phyloP scores from a whole-genome alignment of 2,113 vertebrate genomes.

The Albula glossodonta region DNA sequence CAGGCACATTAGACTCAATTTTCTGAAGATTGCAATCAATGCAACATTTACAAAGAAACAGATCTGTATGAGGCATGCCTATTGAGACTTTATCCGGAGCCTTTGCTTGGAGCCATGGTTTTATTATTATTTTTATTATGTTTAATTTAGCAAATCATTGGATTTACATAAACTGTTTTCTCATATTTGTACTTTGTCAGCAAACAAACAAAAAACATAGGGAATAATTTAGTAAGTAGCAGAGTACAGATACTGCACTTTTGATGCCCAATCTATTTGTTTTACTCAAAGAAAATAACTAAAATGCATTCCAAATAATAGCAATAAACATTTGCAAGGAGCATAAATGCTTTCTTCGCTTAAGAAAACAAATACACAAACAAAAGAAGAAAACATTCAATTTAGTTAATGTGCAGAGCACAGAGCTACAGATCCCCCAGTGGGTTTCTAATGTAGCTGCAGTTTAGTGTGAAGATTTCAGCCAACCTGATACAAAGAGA shows the following conservation, averaged over 20 bases:
- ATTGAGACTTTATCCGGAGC: not conserved
- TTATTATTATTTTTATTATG: not conserved
- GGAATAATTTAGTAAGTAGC: not conserved
- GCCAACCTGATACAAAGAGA: not conserved
- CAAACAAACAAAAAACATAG: not conserved
- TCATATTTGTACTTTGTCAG: not conserved
- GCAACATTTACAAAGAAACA: not conserved
- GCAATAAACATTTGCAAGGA: not conserved
- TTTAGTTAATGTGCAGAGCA: not conserved
- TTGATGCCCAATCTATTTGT: not conserved
- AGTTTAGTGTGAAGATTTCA: not conserved
- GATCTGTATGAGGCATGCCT: not conserved
- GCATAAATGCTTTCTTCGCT: not conserved
- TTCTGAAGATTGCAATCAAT: slow-evolving; percentile 1
- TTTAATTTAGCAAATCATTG: slow-evolving; percentile 18
- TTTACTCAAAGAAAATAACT: not conserved
- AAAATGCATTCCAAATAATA: not conserved
- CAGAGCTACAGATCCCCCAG: not conserved
- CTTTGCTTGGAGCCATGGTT: not conserved
- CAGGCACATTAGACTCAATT: not conserved
- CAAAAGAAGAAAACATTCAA: not conserved
- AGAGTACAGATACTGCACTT: not conserved
- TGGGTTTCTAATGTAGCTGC: not conserved
- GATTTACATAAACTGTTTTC: not conserved
- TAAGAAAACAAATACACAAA: not conserved